These are phyloP conservation scores for Catajapyx aquilonaris DNA, from an alignment of 1,140 invertebrate species.

Conservation along the genomic window DNA sequence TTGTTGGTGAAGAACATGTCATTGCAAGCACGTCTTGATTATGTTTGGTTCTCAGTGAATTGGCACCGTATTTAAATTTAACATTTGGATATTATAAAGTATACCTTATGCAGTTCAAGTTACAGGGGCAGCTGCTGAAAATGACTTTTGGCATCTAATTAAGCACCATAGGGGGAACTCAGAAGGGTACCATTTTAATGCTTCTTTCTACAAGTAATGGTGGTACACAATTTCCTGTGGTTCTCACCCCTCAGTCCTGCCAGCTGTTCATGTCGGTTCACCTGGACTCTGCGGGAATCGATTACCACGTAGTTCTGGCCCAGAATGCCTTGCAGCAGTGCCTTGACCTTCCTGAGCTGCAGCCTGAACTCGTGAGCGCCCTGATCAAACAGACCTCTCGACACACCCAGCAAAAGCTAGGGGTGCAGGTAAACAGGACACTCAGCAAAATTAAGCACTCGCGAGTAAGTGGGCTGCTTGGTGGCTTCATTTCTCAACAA, in stretches of 20 bases:
- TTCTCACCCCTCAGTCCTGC: conserved; percentile 42
- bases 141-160: too few relatives aligned
- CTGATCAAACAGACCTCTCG: conserved; percentile 81
- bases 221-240: too few relatives aligned
- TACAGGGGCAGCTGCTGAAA: too few relatives aligned
- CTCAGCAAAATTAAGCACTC: conserved; percentile 26
- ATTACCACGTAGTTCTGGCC: conserved; percentile 84
- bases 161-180: too few relatives aligned
- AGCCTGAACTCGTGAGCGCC: conserved; percentile 76
- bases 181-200: too few relatives aligned
- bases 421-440: conserved; percentile 69
- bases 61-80: too few relatives aligned
- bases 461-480: conserved; percentile 32
- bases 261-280: conserved; percentile 85
- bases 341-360: conserved; percentile 66
- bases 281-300: conserved; percentile 82
- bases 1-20: too few relatives aligned
- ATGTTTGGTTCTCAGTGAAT: too few relatives aligned
- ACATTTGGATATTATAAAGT: too few relatives aligned
- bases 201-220: too few relatives aligned
- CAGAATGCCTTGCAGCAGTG: conserved; percentile 85
- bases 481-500: conserved; percentile 6
- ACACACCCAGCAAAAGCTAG: conserved; percentile 61
- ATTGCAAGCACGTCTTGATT: too few relatives aligned
- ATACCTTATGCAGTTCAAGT: too few relatives aligned